Evolutionary conservation across 2,888 invertebrate genomes (phyloP), one percentile per base, ranked within the genome.

Genomic region (Blomia tropicalis): DNA sequence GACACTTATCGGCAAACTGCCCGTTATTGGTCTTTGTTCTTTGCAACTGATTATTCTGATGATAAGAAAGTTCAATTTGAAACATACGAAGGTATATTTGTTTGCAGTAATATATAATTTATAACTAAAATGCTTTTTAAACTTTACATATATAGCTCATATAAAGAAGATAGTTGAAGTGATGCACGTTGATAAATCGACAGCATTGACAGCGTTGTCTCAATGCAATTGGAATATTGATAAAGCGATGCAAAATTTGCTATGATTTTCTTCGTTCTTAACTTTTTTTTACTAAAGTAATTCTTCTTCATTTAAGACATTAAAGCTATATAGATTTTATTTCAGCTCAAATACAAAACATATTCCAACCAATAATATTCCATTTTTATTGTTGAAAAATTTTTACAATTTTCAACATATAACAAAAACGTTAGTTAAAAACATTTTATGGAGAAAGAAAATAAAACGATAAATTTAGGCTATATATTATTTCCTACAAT

Each of bases 161-260:
- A 86, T 95, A 69, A 82, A 87, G 71, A 79, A 43, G 22, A 22
- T 63, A 29, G 3, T 96, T 69, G 80, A 82, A 71, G 91, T 90
- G 72, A 93, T 98, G 91, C 96, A 96, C 58, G 82, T 96, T 61
- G 86, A 87, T 69, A 88, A 87, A 75, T 83, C 88, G 70, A 82
- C 83, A 73, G 90, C 91, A 30, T 78, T 89, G 67, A 87, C 87
- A 53, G 91, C 92, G 31, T 79, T 95, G 60, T 92, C 92, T 60
- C 84, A 88, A 51, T 85, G 84, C 73, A 85, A 89, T 74, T 95
- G 93, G 93, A 85, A 90, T 72, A 76, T 92, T 71, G 87, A 88
- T 76, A 79, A 84, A 73, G 92, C 95, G 67, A 90, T 90, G 59
- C 92, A 93, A 75, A 82, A 83, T 73, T 78, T 87, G 70, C 83